Base-by-base conservation (phyloP, 2,113 vertebrate species). In the Albula goreensis region DNA sequence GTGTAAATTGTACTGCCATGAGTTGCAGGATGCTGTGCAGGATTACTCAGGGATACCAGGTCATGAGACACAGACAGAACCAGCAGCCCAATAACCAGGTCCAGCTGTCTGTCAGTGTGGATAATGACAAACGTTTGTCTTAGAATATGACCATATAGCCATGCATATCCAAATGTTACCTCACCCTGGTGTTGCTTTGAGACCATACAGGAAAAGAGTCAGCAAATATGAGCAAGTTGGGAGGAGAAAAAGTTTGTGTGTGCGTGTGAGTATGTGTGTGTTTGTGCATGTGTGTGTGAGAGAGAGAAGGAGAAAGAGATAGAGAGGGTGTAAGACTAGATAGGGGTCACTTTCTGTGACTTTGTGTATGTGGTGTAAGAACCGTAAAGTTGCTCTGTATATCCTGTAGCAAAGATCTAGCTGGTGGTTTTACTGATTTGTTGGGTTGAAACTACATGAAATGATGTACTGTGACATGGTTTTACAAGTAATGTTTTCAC, bases 81-180 rank as follows among this genome's bases (percentile, higher is more conserved):
- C 17, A 12, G n/a, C 74, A 78, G 74, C 74, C 8, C 2, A 10
- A 48, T 78, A 78, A 78, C 74, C 74, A 78, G 74, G 74, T 48
- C 74, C 74, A 78, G 74, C 31, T 78, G 74, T n/a, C 74, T 78
- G 74, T 78, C 74, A 78, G 74, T 48, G 25, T 48, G 74, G 8
- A n/a, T 78, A 10, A 78, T 48, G 74, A 78, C 74, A 78, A 48
- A 25, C 74, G 74, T 78, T 78, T 78, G 74, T 78, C 74, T 78
- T n/a, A 6, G 74, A 78, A 25, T 78, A 25, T 78, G 25, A 78
- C 74, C 31, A 25, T n/a, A 48, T 10, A 13, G 12, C 74, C 41
- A 2, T n/a, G 31, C 74, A 15, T 25, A 13, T 78, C 74, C 74
- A 78, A 78, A 48, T 48, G 74, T 78, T 78, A 78, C 74, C 74